Evolutionary conservation across 2,797 vertebrate species (phyloP).

Genomic region (Oreonectes daqikongensis): DNA sequence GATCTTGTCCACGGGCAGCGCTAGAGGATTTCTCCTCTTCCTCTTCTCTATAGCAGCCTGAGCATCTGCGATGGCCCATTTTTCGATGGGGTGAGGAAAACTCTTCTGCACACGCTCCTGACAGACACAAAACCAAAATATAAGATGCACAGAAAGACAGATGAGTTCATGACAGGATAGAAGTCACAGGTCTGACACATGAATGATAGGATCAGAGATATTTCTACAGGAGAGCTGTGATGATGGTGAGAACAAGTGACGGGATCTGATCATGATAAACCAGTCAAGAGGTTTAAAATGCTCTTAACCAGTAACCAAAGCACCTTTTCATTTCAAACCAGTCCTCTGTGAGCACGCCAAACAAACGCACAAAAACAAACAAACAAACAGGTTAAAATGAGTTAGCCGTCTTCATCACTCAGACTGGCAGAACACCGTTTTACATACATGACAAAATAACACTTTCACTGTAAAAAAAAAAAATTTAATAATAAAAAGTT

Average conservation of each 20-base stretch:
- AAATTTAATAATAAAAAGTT: too few species aligned
- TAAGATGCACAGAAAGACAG: not conserved
- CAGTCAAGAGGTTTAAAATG: not conserved
- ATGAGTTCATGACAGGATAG: not conserved
- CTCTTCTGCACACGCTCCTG: slow-evolving; percentile 95
- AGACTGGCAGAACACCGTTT: not conserved
- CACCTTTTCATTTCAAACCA: slow-evolving; percentile 43
- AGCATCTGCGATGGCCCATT: slow-evolving; percentile 95
- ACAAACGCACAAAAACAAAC: slow-evolving; percentile 30
- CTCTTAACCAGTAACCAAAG: slow-evolving; percentile 37
- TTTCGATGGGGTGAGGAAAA: slow-evolving; percentile 96
- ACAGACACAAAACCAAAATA: slow-evolving; percentile 39
- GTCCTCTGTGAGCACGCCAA: slow-evolving; percentile 23
- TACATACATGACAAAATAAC: not conserved
- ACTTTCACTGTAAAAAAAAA: too few species aligned
- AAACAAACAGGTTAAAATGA: slow-evolving; percentile 18
- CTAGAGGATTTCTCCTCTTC: slow-evolving; percentile 91
- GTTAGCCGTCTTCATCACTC: slow-evolving; percentile 5
- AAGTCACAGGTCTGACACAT: not conserved
- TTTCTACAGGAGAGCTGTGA: too few species aligned
- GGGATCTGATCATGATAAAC: not conserved
- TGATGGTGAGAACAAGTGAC: too few species aligned
- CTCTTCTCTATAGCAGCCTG: slow-evolving; percentile 95
- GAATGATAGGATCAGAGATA: not conserved
- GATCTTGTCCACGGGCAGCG: slow-evolving; percentile 95